These are phyloP conservation scores for Florisuga fusca DNA, from an alignment of 2,797 vertebrate genomes.

Conservation along the genomic window DNA sequence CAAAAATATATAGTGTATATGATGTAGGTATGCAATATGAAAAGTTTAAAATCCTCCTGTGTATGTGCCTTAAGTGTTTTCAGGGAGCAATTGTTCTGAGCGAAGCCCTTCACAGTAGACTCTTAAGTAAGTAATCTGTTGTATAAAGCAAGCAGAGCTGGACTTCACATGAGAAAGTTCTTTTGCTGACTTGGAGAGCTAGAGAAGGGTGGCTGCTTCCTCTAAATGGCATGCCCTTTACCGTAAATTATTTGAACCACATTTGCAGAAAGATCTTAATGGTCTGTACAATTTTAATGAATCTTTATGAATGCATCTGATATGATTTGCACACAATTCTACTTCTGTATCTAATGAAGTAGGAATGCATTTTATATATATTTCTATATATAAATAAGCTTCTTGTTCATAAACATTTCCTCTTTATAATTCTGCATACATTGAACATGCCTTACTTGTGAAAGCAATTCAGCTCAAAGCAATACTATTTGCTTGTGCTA, in stretches of 20 bases:
- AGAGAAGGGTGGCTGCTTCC: background rate
- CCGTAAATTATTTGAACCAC: background rate
- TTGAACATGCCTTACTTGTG: background rate
- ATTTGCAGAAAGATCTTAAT: background rate
- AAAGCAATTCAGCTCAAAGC: background rate
- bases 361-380: background rate
- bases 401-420: background rate
- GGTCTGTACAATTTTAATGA: background rate
- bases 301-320: background rate
- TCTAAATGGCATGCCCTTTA: background rate
- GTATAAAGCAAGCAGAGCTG: background rate
- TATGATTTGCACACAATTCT: background rate
- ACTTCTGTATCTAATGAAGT: background rate
- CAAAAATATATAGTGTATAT: background rate
- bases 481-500: slow-evolving; percentile 11
- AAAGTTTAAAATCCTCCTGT: background rate
- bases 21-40: background rate
- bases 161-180: background rate
- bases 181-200: background rate
- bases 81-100: background rate
- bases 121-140: background rate
- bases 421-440: background rate
- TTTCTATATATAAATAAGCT: background rate
- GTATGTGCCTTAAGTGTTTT: slow-evolving; percentile 40
- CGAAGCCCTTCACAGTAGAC: background rate